phyloP scores from a whole-genome alignment of 2,888 invertebrate genomes.

The Hyppa rectilinea region DNA sequence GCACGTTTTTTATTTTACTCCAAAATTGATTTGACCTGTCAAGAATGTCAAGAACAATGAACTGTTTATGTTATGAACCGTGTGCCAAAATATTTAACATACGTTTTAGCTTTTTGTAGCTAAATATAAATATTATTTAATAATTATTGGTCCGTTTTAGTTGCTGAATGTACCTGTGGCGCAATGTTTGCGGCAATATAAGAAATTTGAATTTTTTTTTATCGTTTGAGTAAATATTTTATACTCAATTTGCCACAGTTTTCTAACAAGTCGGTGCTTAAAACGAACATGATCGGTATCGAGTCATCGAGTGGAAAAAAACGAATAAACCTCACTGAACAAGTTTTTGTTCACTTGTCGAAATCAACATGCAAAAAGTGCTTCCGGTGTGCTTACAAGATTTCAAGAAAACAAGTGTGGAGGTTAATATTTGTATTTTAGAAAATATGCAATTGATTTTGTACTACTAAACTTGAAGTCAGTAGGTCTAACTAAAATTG shows the following conservation, averaged over 20 bases:
- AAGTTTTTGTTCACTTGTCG: slow-evolving; percentile 24
- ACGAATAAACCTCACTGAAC: not conserved
- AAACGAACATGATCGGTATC: slow-evolving; percentile 20
- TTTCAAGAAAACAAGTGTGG: not conserved
- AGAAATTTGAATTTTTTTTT: too few relatives aligned
- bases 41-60: slow-evolving; percentile 69
- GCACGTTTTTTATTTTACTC: slow-evolving; percentile 80
- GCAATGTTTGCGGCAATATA: not conserved
- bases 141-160: not conserved
- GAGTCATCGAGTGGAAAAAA: slow-evolving; percentile 6
- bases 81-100: slow-evolving; percentile 27
- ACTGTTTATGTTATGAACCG: slow-evolving; percentile 36
- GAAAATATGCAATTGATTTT: not conserved
- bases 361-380: slow-evolving; percentile 20
- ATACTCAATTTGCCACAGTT: not conserved
- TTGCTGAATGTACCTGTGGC: not conserved
- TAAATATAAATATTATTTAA: not conserved
- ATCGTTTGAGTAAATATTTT: not conserved
- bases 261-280: slow-evolving; percentile 13
- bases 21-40: slow-evolving; percentile 78
- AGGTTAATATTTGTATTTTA: not conserved
- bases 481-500: too few relatives aligned
- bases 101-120: not conserved
- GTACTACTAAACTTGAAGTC: not conserved
- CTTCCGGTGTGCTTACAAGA: slow-evolving; percentile 2